These are phyloP conservation scores for Nemurella pictetii DNA, from an alignment of 2,888 invertebrate genomes.

Conservation along the genomic window DNA sequence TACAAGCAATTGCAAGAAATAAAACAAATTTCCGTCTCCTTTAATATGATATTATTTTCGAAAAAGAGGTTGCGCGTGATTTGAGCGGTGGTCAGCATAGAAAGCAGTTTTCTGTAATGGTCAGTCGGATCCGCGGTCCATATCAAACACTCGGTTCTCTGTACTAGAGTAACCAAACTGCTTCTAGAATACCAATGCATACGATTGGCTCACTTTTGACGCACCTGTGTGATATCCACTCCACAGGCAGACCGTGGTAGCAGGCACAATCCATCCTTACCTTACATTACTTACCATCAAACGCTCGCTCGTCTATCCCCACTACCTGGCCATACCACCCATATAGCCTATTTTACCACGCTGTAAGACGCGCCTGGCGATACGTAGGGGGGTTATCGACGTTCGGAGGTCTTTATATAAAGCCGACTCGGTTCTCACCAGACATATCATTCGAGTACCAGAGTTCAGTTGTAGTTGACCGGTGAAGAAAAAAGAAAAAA, in stretches of 20 bases:
- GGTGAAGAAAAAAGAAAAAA: not conserved
- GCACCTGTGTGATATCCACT: constrained; percentile 12
- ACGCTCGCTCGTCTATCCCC: not conserved
- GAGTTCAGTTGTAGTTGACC: constrained; percentile 23
- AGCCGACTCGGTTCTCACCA: not conserved
- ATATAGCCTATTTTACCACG: constrained; percentile 27
- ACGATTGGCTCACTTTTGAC: not conserved
- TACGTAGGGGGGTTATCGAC: not conserved
- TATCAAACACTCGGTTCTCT: not conserved
- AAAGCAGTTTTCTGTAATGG: constrained; percentile 14
- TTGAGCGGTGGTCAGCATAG: not conserved
- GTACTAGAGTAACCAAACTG: constrained; percentile 12
- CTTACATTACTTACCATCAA: not conserved
- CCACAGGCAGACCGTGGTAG: not conserved
- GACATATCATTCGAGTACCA: constrained; percentile 11
- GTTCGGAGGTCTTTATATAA: constrained; percentile 21
- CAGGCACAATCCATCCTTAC: not conserved
- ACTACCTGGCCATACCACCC: constrained; percentile 1
- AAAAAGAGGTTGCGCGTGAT: constrained; percentile 28
- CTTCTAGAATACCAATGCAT: constrained; percentile 6
- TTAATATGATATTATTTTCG: not conserved
- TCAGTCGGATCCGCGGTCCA: not conserved
- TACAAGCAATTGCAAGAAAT: not conserved
- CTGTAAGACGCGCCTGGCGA: not conserved
- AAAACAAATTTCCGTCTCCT: not conserved